Percentiles rank a stretch among this genome's conserved stretches.
Conservation (phyloP, 1,140 invertebrate species). For the Aleiodes sp. region DNA sequence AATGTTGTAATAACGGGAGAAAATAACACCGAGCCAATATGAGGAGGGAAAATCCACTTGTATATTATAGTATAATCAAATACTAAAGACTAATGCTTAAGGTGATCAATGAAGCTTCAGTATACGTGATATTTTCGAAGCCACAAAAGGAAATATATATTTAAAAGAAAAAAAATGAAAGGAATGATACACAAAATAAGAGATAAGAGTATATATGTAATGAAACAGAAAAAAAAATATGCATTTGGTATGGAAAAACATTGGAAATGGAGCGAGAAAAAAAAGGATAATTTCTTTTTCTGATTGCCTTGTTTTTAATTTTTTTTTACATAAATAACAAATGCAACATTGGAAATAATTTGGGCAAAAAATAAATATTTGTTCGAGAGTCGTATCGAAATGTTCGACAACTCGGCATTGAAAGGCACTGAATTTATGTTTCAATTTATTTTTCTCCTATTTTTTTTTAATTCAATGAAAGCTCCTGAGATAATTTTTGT, state of each 20-base stretch:
- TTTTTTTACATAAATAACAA: not conserved
- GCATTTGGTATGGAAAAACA: not conserved
- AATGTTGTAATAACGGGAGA: not conserved
- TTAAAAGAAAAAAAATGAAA: conserved; percentile 24
- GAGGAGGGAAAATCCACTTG: conserved; percentile 46
- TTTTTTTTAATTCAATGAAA: not conserved
- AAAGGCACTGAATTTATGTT: not conserved
- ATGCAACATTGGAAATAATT: not conserved
- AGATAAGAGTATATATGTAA: not conserved
- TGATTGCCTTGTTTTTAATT: not conserved
- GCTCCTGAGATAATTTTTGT: not conserved
- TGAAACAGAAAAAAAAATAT: not conserved
- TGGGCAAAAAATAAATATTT: not conserved
- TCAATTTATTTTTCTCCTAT: not conserved
- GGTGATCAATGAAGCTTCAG: conserved; percentile 55
- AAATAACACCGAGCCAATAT: not conserved
- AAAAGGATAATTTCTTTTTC: not conserved
- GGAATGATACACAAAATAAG: not conserved
- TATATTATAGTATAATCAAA: conserved; percentile 65
- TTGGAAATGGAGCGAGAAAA: not conserved
- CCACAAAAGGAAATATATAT: conserved; percentile 45
- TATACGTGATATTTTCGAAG: conserved; percentile 53
- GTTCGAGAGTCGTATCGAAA: not conserved
- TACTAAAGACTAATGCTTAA: conserved; percentile 65
- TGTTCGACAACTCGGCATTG: not conserved